Evolutionary conservation across 1,140 invertebrate species (phyloP).

Genomic region (Drosophila albomicans): DNA sequence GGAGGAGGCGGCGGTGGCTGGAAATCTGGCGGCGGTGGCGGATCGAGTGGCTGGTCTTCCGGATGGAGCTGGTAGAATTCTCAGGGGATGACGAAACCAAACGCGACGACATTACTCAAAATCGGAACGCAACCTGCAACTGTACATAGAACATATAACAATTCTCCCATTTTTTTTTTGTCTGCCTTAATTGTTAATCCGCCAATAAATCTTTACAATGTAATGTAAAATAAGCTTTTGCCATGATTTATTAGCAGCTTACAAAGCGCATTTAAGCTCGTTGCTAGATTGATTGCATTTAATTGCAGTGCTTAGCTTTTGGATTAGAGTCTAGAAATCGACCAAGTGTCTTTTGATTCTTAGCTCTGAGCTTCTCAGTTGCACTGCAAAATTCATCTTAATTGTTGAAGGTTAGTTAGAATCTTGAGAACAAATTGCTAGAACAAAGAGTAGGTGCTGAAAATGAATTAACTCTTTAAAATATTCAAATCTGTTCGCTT

Average conservation of each 20-base stretch:
- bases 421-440: too few species aligned
- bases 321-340: too few species aligned
- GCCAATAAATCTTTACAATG: constrained; percentile 37
- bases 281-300: not conserved
- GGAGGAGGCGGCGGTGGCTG: constrained; percentile 37
- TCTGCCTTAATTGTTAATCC: constrained; percentile 17
- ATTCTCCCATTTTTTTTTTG: constrained; percentile 51
- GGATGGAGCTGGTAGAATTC: constrained; percentile 63
- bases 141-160: constrained; percentile 60
- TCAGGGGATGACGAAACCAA: constrained; percentile 10
- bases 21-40: constrained; percentile 39
- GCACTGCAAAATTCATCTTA: not conserved
- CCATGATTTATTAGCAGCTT: not conserved
- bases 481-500: too few species aligned
- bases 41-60: constrained; percentile 29
- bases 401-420: too few species aligned
- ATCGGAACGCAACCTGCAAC: constrained; percentile 30
- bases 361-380: not conserved
- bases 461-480: too few species aligned
- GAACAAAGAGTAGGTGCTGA: too few species aligned
- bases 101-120: constrained; percentile 38
- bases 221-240: constrained; percentile 16
- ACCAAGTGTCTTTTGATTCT: not conserved
- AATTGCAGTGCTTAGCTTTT: not conserved
- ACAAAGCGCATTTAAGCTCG: not conserved